phyloP scores from a whole-genome alignment of 2,797 vertebrate genomes.

The Lepilemur ruficaudatus region DNA sequence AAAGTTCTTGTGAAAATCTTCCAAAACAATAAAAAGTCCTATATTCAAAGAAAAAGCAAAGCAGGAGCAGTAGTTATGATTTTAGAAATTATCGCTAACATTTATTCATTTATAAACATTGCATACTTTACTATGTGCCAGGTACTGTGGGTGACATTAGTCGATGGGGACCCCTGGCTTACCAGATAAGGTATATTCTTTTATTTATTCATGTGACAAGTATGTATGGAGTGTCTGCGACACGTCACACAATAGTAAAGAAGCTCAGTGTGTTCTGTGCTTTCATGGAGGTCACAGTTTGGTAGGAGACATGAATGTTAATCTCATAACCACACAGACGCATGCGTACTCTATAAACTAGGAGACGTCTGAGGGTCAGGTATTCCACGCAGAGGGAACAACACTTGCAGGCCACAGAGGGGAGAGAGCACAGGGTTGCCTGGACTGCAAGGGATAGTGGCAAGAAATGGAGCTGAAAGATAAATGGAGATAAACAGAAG shows the following conservation, averaged over 20 bases:
- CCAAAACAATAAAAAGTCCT: not conserved
- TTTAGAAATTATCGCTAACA: not conserved
- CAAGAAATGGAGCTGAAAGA: not conserved
- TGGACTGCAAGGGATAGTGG: not conserved
- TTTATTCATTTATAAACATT: not conserved
- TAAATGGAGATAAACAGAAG: not conserved
- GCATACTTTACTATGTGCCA: not conserved
- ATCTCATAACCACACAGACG: not conserved
- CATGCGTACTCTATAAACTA: not conserved
- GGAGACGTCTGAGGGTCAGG: not conserved
- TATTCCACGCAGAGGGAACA: not conserved
- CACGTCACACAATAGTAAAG: rapidly evolving
- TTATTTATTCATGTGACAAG: not conserved
- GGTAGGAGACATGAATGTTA: not conserved
- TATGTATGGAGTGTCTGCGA: not conserved
- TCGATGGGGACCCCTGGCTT: not conserved
- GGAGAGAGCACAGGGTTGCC: not conserved
- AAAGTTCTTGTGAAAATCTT: not conserved
- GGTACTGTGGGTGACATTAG: not conserved
- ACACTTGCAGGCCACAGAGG: not conserved
- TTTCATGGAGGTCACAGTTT: not conserved
- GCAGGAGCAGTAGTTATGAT: not conserved
- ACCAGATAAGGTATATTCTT: not conserved
- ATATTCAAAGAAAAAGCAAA: constrained; percentile 15
- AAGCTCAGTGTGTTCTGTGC: not conserved